These are phyloP conservation scores for Caenorhabditis panamensis DNA, from an alignment of 2,888 invertebrate species.

Conservation along the genomic window DNA sequence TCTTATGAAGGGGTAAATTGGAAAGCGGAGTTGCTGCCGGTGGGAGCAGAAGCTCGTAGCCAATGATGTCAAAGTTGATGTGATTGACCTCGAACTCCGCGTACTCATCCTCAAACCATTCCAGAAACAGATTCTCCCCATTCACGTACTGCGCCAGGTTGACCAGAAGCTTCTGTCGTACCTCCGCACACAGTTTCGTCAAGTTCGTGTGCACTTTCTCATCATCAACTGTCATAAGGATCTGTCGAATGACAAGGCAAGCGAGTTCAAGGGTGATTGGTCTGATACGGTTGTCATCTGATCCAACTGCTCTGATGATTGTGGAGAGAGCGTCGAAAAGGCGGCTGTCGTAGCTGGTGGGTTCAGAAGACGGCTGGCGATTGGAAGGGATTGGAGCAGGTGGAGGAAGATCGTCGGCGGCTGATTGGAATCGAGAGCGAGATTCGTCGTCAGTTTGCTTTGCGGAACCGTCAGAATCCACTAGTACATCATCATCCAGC, in stretches of 20 bases:
- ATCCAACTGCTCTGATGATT: constrained; percentile 60
- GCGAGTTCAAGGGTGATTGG: constrained; percentile 93
- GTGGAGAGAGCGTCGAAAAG: constrained; percentile 66
- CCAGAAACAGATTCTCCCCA: constrained; percentile 97
- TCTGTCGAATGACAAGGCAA: constrained; percentile 88
- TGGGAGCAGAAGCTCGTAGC: constrained; percentile 95
- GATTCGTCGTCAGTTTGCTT: constrained; percentile 18
- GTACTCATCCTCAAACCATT: constrained; percentile 98
- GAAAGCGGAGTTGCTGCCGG: constrained; percentile 97
- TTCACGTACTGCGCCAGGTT: constrained; percentile 80
- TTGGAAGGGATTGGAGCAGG: not conserved
- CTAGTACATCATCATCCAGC: constrained; percentile 45
- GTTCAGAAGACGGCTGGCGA: constrained; percentile 4
- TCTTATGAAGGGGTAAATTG: constrained; percentile 93
- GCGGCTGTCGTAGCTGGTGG: constrained; percentile 53
- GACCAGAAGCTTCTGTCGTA: constrained; percentile 84
- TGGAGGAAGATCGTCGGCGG: constrained; percentile 49
- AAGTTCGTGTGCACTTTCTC: constrained; percentile 69
- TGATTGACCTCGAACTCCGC: constrained; percentile 88
- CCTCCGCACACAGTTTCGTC: constrained; percentile 45
- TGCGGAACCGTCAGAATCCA: constrained; percentile 6
- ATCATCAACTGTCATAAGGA: constrained; percentile 84
- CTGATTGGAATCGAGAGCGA: constrained; percentile 53
- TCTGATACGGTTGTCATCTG: constrained; percentile 89
- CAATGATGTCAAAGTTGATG: constrained; percentile 87